phyloP scores from a whole-genome alignment of 2,113 vertebrate genomes.

The Progne subis region DNA sequence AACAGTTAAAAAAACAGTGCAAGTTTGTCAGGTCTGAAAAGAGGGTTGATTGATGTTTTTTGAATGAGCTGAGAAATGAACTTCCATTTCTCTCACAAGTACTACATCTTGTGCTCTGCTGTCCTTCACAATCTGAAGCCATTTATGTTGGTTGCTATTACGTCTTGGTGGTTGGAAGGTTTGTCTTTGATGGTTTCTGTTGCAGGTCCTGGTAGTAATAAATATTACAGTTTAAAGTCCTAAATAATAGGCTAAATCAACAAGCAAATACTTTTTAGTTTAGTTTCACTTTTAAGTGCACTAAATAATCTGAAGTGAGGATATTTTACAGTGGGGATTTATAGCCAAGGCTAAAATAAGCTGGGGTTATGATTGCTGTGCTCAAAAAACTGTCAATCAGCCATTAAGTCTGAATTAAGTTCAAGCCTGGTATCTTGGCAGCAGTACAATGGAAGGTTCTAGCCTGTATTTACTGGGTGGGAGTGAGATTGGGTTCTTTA shows the following conservation, averaged over 20 bases:
- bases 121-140: neutral
- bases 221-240: neutral
- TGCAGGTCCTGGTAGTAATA: neutral
- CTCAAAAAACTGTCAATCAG: neutral
- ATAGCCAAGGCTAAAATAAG: neutral
- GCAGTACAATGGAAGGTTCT: neutral
- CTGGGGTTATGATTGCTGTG: neutral
- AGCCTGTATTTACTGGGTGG: neutral
- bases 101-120: neutral
- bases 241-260: neutral
- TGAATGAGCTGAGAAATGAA: neutral
- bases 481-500: neutral
- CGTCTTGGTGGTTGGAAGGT: neutral
- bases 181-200: neutral
- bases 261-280: neutral
- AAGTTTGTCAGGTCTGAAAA: neutral
- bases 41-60: neutral
- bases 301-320: neutral
- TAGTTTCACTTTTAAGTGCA: neutral
- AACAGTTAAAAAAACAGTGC: neutral
- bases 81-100: neutral
- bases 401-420: neutral
- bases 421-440: neutral
- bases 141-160: neutral
- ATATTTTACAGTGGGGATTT: neutral